Percentiles rank a stretch among this genome's conserved stretches.
phyloP scores from a whole-genome alignment of 2,113 vertebrate genomes.

The Osmerus eperlanus region DNA sequence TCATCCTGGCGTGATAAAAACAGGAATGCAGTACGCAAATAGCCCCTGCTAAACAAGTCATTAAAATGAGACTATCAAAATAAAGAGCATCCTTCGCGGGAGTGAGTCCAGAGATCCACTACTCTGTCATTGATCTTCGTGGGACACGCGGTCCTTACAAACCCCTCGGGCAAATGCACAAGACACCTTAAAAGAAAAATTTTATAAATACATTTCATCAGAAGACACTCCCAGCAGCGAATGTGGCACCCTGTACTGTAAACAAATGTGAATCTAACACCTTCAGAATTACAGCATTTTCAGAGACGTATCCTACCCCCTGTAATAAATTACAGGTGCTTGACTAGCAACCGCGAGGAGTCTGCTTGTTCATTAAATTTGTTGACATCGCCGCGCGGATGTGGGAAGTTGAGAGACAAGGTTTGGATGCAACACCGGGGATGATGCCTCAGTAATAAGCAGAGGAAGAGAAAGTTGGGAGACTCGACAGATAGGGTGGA shows the following conservation, averaged over 20 bases:
- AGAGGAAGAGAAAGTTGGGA: constrained; percentile 24
- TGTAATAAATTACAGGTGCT: constrained; percentile 17
- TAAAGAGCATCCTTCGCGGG: neutral
- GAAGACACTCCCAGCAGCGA: constrained; percentile 21
- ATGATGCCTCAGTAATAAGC: constrained; percentile 24
- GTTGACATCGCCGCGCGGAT: constrained; percentile 33
- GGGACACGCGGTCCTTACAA: neutral
- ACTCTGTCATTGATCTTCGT: neutral
- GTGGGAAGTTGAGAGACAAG: constrained; percentile 16
- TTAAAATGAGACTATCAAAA: constrained; percentile 4
- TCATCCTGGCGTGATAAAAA: neutral
- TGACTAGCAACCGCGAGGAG: constrained; percentile 13
- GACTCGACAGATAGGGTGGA: constrained; percentile 7
- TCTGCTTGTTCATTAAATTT: constrained; percentile 34
- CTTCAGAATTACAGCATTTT: constrained; percentile 4
- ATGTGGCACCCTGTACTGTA: neutral
- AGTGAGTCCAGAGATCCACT: neutral
- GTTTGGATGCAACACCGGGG: constrained; percentile 21
- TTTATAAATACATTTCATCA: neutral
- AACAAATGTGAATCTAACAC: constrained; percentile 15
- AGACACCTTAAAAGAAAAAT: neutral
- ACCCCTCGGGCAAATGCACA: neutral
- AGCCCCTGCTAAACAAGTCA: neutral
- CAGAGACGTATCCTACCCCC: neutral
- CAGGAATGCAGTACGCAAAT: neutral